Conservation (phyloP, 2,113 vertebrate species). For the Cyanoramphus novaezelandiae region DNA sequence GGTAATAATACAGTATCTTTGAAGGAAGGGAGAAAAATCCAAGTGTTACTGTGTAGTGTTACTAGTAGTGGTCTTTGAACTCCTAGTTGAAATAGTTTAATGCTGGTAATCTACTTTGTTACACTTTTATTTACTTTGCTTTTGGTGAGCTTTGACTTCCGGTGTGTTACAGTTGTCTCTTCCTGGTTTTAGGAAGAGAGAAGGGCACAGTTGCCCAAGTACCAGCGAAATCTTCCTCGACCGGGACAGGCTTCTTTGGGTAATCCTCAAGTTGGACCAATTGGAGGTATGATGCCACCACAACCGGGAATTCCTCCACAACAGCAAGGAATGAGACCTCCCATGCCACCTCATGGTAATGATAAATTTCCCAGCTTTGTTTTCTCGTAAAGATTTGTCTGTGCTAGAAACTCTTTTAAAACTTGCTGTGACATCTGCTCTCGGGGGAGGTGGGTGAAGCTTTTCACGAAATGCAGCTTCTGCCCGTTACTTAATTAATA, state of each 20-base stretch:
- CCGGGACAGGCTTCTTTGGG: constrained; percentile 87
- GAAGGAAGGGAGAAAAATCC: background rate
- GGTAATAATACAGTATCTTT: background rate
- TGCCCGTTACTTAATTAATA: background rate
- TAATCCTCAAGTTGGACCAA: constrained; percentile 86
- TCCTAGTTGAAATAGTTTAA: background rate
- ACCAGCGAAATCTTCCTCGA: constrained; percentile 91
- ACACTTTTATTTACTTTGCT: background rate
- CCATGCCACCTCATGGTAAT: constrained; percentile 84
- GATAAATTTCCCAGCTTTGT: background rate
- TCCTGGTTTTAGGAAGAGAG: constrained; percentile 87
- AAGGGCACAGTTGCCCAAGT: constrained; percentile 92
- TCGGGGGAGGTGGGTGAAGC: background rate
- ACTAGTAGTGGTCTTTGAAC: background rate
- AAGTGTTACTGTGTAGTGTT: background rate
- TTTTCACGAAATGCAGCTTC: background rate
- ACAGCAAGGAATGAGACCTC: constrained; percentile 94
- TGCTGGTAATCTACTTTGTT: background rate
- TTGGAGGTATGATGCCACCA: constrained; percentile 91
- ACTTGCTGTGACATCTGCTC: background rate
- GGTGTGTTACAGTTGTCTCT: background rate
- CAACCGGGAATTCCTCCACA: constrained; percentile 88
- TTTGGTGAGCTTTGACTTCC: background rate
- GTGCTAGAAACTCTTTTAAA: background rate
- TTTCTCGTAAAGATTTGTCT: background rate